Conservation (phyloP, 2,113 vertebrate species). For the Nycticebus coucang region DNA sequence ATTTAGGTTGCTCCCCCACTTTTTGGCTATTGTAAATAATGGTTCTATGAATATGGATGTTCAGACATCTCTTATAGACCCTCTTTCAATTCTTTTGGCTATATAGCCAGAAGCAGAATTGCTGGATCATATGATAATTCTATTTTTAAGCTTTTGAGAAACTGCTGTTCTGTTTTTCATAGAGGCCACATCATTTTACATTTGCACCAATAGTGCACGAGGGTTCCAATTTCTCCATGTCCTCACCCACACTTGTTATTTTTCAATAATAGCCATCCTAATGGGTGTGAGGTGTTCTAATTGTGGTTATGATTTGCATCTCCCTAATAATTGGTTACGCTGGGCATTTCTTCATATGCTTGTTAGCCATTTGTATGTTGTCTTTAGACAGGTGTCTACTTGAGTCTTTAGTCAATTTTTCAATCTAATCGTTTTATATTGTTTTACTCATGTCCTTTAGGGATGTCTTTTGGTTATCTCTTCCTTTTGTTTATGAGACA, state of each 20-base stretch:
- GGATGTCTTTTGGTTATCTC: not conserved
- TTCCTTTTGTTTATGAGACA: not conserved
- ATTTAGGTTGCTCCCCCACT: not conserved
- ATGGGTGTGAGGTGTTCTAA: not conserved
- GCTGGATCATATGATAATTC: not conserved
- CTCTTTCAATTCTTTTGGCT: not conserved
- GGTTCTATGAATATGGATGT: not conserved
- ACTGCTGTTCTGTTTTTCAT: not conserved
- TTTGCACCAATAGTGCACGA: not conserved
- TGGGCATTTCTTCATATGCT: not conserved
- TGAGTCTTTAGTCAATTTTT: not conserved
- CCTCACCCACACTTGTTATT: not conserved
- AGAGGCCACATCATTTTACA: not conserved
- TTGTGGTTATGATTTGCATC: not conserved
- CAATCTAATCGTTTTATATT: not conserved
- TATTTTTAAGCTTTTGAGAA: not conserved
- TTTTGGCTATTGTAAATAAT: not conserved
- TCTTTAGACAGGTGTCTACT: not conserved
- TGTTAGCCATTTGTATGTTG: not conserved
- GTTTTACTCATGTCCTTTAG: not conserved
- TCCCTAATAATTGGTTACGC: not conserved
- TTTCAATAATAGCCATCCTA: not conserved
- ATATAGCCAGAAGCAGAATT: not conserved
- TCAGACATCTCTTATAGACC: not conserved
- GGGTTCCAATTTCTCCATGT: not conserved